Base-by-base conservation (phyloP, 30 jellyfish, hydroid and myxozoan species). In the Mastigias papua region DNA sequence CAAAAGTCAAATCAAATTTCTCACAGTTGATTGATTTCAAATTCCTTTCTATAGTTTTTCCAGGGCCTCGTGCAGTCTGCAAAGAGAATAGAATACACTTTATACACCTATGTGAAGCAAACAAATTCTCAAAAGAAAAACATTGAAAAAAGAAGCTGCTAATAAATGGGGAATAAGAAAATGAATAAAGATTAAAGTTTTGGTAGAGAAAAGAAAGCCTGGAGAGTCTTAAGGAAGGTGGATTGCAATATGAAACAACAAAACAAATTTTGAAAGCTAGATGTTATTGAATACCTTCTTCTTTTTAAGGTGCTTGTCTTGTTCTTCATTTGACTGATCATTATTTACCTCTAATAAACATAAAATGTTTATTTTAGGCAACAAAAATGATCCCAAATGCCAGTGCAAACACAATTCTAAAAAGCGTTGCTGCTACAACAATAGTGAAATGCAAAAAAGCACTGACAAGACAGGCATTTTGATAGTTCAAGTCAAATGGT, bases 1-100 rank as follows among this genome's bases (percentile, higher is more conserved):
- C 98, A 68, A 88, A 93, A 26, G 96, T 96, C 58, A 88, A 48
- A 29, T 93, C 98, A 82, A 81, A 84, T 34, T 81, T 71, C 22
- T 93, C 98, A 49, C 97, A 88, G 83, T 93, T 93, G 17, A 93
- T 51, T 31, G 90, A 51, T 64, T 89, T 88, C 46, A 88, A 30
- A 70, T 93, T 93, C 63, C 76, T 88, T 62, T 93, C 97, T 16
- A 93, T 93, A 0, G 96, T 93, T 71, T 93, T 93, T 31, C 98
- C 97, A 46, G 98, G 78, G 2, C 89, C 91, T 78, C 81, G 76
- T 82, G 46, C 27, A 30, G 86, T 28, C 92, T 83, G 62, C 58
- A 67, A 60, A 35, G 77, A 37, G 57, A 67, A 8, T 48, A 46
- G 29, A 42, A 34, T 11, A 26, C 0, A 37, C 6, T 27, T 10